Evolutionary conservation across 2,888 invertebrate species (phyloP), one percentile per base, ranked within the genome.

Genomic region (Stenichneumon culpator): DNA sequence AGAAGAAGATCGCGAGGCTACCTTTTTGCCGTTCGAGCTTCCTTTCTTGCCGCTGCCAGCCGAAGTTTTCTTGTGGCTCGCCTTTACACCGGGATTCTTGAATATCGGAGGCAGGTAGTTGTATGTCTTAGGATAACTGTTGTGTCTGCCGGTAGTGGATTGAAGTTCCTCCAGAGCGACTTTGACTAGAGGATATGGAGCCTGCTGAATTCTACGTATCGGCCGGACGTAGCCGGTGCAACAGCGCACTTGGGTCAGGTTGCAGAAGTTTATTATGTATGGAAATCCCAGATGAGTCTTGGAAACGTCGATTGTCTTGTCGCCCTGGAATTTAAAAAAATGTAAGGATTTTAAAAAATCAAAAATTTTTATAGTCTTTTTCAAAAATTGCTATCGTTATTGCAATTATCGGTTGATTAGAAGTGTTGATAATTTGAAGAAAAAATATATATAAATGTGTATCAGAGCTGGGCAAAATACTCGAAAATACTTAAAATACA

Each of bases 111-210:
- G 89, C 79, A 72, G 82, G 50, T 85, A 85, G 70, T 79, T 63
- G 60, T 75, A 79, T 9, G 65, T 72, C 72, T 79, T 82, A 50
- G 79, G 77, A 68, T 72, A 80, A 69, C 68, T 80, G 4, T 87
- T 22, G 68, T 86, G 89, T 22, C 87, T 89, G n/a, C 87, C 88
- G 50, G 88, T 88, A 75, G 89, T 87, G 70, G 89, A 79, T 60
- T 93, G 93, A 50, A 94, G 83, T 87, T 94, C 95, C 88, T 95
- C 95, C 70, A 95, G 93, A 77, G 95, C 95, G 16, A 96, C 95
- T 93, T 97, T 97, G 19, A 97, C 96, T 89, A 97, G 94, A 79
- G 98, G 98, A 95, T 98, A 98, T 54, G 98, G 97, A 32, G 97
- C 97, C 94, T 97, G 97, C 89, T 97, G 96, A 50, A 96, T 96